These are phyloP conservation scores for Stegophylla sp. DNA, from an alignment of 2,888 invertebrate species.

Conservation along the genomic window DNA sequence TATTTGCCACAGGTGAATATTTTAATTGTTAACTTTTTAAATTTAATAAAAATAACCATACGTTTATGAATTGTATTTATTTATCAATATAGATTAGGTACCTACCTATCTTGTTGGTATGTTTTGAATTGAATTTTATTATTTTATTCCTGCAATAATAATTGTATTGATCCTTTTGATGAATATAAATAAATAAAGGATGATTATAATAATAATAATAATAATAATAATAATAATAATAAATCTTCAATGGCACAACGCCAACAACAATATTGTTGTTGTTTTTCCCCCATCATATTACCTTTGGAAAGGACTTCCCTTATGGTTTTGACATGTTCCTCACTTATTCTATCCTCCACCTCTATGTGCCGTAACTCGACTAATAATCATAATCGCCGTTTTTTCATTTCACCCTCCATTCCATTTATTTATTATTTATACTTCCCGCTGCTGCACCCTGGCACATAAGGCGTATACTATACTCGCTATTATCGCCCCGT, in stretches of 20 bases:
- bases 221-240: slow-evolving; percentile 27
- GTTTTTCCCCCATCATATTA: slow-evolving; percentile 25
- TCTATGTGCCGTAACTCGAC: not conserved
- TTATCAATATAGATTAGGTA: no score
- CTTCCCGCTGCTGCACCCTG: not conserved
- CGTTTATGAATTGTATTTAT: no score
- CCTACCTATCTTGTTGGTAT: no score
- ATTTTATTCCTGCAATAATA: not conserved
- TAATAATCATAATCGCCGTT: slow-evolving; percentile 40
- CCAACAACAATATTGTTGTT: slow-evolving; percentile 43
- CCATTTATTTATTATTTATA: slow-evolving; percentile 41
- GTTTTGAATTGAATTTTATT: not conserved
- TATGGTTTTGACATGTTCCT: slow-evolving; percentile 48
- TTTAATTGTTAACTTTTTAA: no score
- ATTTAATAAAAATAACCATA: no score
- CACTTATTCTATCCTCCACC: slow-evolving; percentile 24
- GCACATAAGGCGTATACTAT: not conserved
- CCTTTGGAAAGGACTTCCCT: not conserved
- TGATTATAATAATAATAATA: slow-evolving; percentile 47
- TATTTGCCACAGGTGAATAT: no score
- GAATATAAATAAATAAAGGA: slow-evolving; percentile 17
- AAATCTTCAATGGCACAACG: slow-evolving; percentile 22
- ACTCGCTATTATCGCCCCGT: slow-evolving; percentile 29
- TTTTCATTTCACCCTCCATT: slow-evolving; percentile 16
- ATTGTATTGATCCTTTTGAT: not conserved